These are phyloP conservation scores for Astreopora myriophthalma DNA, from an alignment of 64 coral and sea anemone species.

Conservation along the genomic window DNA sequence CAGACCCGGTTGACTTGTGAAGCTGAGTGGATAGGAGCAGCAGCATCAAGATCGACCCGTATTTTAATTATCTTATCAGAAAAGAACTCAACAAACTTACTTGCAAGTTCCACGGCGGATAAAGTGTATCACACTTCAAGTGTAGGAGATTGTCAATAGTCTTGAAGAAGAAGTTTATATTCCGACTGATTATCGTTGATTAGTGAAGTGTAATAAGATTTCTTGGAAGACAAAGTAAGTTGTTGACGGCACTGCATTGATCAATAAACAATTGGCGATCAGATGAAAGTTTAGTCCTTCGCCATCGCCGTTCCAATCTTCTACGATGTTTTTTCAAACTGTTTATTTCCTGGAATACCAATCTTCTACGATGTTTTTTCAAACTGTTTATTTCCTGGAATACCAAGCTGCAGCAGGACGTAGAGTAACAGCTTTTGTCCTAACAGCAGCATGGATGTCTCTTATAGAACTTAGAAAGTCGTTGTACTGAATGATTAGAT, in stretches of 20 bases:
- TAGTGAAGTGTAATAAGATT: not conserved
- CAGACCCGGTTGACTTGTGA: not conserved
- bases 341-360: not conserved
- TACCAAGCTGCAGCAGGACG: not conserved
- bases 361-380: too few species aligned
- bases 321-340: not conserved
- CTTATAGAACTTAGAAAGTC: not conserved
- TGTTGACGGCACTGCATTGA: not conserved
- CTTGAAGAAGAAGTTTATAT: conserved; percentile 2
- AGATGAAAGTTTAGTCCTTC: not conserved
- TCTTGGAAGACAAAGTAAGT: conserved; percentile 23
- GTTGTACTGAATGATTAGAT: not conserved
- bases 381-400: too few species aligned
- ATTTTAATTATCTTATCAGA: conserved; percentile 18
- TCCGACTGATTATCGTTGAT: not conserved
- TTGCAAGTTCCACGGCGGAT: conserved; percentile 4
- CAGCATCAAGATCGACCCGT: conserved; percentile 20
- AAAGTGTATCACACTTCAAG: not conserved
- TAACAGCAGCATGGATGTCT: not conserved
- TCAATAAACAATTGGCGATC: conserved; percentile 28
- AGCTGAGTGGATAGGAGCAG: not conserved
- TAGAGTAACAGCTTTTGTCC: not conserved
- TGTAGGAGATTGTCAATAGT: not conserved
- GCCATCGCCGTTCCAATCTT: not conserved
- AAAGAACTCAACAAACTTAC: not conserved